These are phyloP conservation scores for Chlorops oryzae DNA, from an alignment of 1,140 invertebrate genomes.

Conservation along the genomic window DNA sequence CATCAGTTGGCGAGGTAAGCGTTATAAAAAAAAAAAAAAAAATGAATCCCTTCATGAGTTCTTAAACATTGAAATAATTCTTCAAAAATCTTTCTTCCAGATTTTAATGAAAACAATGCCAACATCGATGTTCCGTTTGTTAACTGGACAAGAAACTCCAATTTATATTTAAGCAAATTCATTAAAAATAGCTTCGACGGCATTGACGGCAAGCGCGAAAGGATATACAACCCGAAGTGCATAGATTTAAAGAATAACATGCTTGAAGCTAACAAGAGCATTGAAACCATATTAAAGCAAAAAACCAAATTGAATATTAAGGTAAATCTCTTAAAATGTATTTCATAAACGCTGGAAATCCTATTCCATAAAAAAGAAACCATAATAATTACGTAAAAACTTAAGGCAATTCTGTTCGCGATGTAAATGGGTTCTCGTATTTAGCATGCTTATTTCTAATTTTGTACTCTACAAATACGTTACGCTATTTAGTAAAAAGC, in stretches of 20 bases:
- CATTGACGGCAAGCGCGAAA: slow-evolving; percentile 12
- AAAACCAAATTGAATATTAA: neutral
- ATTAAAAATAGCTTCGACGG: neutral
- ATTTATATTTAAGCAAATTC: slow-evolving; percentile 82
- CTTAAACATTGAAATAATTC: neutral
- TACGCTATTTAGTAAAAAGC: too few relatives aligned
- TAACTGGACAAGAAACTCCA: slow-evolving; percentile 98
- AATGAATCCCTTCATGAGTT: neutral
- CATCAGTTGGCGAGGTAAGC: slow-evolving; percentile 94
- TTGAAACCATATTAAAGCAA: neutral
- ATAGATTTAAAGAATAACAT: slow-evolving; percentile 4
- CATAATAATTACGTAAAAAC: too few relatives aligned
- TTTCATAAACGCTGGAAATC: neutral
- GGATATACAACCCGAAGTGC: slow-evolving; percentile 21
- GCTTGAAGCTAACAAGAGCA: slow-evolving; percentile 7
- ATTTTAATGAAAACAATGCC: slow-evolving; percentile 99
- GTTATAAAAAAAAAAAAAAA: neutral
- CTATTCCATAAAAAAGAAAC: too few relatives aligned
- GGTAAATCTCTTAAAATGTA: neutral
- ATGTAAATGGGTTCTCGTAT: too few relatives aligned
- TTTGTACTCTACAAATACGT: too few relatives aligned
- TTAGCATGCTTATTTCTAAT: too few relatives aligned
- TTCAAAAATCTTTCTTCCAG: slow-evolving; percentile 54
- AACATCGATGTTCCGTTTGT: slow-evolving; percentile 97
- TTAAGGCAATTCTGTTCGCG: too few relatives aligned